Evolutionary conservation across 1,140 invertebrate genomes (phyloP), one percentile per base, ranked within the genome.

Genomic region (Laodelphax striatellus): DNA sequence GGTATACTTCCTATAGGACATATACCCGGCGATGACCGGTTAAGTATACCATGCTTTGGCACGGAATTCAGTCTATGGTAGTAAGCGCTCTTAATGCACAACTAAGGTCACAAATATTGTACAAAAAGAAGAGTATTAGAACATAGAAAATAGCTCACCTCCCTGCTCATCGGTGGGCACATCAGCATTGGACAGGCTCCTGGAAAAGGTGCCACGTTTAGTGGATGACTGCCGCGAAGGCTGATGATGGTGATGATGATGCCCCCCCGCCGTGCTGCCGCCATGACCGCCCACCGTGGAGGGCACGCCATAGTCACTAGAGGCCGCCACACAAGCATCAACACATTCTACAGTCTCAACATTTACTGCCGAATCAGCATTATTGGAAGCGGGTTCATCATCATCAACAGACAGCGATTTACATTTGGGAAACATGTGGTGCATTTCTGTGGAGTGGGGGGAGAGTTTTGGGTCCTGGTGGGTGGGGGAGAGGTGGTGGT

Each of bases 131-230:
- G n/a, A n/a, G n/a, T n/a, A n/a, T n/a, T n/a, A n/a, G n/a, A n/a
- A n/a, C n/a, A n/a, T n/a, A n/a, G n/a, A n/a, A n/a, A n/a, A n/a
- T n/a, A 13, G 71, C 74, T 78, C 73, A 90, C 88, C 88, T 52
- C 57, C 82, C 83, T 90, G 90, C 71, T 92, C 89, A 69, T 92
- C 88, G 5, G 82, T 78, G 16, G 87, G 85, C 53, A 82, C 81
- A 71, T 91, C 88, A 17, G 86, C 82, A 72, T 88, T 88, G 65
- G 87, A 90, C 19, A 90, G 77, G 77, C 88, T 88, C 67, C 89
- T 78, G 53, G 84, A 85, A 71, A 90, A 89, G 64, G 88, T 86
- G 50, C 81, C 82, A 57, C 86, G 42, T 34, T 67, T 64, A 50
- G 60, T 59, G 58, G 46, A 52, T 43, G 22, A 44, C 50, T 41